Conservation (phyloP, 1,140 invertebrate species). For the Drosophila pandora region DNA sequence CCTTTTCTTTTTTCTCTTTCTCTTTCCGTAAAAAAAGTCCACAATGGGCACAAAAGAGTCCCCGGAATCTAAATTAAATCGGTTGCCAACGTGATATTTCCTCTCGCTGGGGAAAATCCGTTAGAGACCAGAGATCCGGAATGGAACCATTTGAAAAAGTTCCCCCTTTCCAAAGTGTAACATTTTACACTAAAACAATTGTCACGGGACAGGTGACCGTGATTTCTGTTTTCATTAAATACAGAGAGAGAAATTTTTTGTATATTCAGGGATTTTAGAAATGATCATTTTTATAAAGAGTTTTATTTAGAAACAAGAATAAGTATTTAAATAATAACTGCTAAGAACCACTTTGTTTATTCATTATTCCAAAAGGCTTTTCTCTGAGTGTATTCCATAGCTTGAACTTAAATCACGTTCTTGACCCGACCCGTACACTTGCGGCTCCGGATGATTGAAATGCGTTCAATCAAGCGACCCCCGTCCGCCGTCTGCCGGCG, state of each 20-base stretch:
- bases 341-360: no score
- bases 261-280: background rate
- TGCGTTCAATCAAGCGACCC: conserved; percentile 25
- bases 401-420: conserved; percentile 30
- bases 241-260: background rate
- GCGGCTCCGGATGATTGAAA: conserved; percentile 44
- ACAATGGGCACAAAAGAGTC: conserved; percentile 1
- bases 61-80: conserved; percentile 6
- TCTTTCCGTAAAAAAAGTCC: background rate
- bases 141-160: background rate
- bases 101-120: conserved; percentile 1
- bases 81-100: conserved; percentile 3
- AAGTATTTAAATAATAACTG: no score
- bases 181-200: conserved; percentile 8
- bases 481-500: background rate
- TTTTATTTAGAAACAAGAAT: no score
- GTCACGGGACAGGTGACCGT: background rate
- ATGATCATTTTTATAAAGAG: no score
- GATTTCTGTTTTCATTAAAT: background rate
- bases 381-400: background rate
- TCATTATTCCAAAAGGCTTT: background rate
- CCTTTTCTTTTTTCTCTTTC: background rate
- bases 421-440: conserved; percentile 35
- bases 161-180: background rate
- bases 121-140: background rate